phyloP scores from a whole-genome alignment of 2,888 invertebrate species.

The Folsomia candida region DNA sequence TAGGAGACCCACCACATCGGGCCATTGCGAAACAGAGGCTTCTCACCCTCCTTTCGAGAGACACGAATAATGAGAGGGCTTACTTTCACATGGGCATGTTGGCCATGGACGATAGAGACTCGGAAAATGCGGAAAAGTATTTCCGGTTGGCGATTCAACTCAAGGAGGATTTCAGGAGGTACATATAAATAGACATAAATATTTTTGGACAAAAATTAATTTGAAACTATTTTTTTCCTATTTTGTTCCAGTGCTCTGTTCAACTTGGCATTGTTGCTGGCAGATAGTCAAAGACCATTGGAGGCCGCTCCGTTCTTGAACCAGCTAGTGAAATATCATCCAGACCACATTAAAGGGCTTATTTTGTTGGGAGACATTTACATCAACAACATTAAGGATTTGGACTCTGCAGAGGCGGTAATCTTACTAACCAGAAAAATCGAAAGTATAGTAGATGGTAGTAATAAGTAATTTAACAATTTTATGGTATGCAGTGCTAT shows the following conservation, averaged over 20 bases:
- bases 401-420: constrained; percentile 90
- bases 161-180: constrained; percentile 49
- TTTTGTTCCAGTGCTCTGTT: constrained; percentile 88
- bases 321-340: constrained; percentile 84
- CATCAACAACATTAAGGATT: constrained; percentile 89
- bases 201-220: not conserved
- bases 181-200: not conserved
- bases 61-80: constrained; percentile 78
- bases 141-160: constrained; percentile 83
- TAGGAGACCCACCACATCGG: constrained; percentile 52
- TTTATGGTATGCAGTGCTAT: constrained; percentile 70
- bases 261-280: constrained; percentile 84
- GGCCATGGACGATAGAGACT: constrained; percentile 91
- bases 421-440: no score
- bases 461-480: no score
- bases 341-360: constrained; percentile 89
- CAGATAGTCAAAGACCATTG: constrained; percentile 81
- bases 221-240: not conserved
- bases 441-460: no score
- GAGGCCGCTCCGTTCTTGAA: constrained; percentile 91
- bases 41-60: constrained; percentile 73
- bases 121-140: constrained; percentile 83
- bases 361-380: constrained; percentile 93
- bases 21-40: constrained; percentile 71
- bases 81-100: constrained; percentile 96